Percentiles rank a stretch among this genome's conserved stretches.
These are phyloP conservation scores for Ectropis crepuscularia DNA, from an alignment of 2,888 invertebrate species.

Conservation along the genomic window DNA sequence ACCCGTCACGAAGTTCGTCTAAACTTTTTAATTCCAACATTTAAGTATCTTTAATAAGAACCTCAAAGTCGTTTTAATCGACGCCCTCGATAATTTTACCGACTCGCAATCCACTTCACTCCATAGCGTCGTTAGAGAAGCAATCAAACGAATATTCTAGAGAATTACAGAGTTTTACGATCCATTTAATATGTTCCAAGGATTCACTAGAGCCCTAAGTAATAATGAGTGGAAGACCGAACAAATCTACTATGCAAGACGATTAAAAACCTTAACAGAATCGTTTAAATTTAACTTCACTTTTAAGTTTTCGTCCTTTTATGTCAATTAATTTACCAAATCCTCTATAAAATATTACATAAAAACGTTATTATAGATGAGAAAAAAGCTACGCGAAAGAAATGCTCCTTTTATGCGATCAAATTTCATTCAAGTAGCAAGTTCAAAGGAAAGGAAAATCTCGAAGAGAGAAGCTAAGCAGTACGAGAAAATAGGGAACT, in stretches of 20 bases:
- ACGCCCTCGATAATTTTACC: slow-evolving; percentile 39
- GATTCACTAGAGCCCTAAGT: slow-evolving; percentile 16
- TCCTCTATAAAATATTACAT: neutral
- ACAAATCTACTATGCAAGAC: slow-evolving; percentile 8
- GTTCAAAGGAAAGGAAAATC: slow-evolving; percentile 24
- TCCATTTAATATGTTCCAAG: slow-evolving; percentile 28
- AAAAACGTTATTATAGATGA: neutral
- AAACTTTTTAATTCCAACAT: slow-evolving; percentile 25
- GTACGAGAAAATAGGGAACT: slow-evolving; percentile 1
- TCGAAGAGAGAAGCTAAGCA: neutral
- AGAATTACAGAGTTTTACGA: slow-evolving; percentile 42
- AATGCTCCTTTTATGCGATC: slow-evolving; percentile 20
- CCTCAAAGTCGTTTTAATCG: slow-evolving; percentile 37
- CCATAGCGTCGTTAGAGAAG: slow-evolving; percentile 33
- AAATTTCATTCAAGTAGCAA: slow-evolving; percentile 22
- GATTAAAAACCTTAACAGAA: slow-evolving; percentile 9
- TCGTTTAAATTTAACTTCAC: neutral
- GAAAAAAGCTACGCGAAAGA: slow-evolving; percentile 8
- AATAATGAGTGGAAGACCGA: slow-evolving; percentile 16
- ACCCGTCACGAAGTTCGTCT: slow-evolving; percentile 11
- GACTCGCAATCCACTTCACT: slow-evolving; percentile 40
- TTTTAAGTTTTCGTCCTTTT: slow-evolving; percentile 3
- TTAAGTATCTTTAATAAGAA: slow-evolving; percentile 32
- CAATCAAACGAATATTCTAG: slow-evolving; percentile 45
- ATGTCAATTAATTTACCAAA: neutral